Conservation (phyloP, 2,113 vertebrate genomes). For the Circaetus gallicus region DNA sequence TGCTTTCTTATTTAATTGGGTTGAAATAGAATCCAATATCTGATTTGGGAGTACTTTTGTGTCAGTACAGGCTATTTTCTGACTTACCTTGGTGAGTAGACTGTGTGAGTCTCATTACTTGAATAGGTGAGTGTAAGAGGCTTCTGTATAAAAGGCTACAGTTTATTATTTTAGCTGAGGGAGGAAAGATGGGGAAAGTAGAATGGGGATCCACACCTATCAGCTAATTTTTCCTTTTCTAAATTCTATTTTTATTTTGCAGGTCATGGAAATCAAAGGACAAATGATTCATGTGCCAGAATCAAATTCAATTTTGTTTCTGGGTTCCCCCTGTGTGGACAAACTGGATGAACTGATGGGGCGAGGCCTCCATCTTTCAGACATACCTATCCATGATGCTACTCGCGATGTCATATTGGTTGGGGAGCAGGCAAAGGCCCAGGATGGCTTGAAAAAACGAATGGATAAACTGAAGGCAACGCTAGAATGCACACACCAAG, state of each 20-base stretch:
- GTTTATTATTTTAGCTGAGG: not conserved
- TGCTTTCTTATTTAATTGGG: not conserved
- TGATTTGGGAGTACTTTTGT: not conserved
- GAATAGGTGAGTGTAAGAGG: not conserved
- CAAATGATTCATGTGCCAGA: slow-evolving; percentile 98
- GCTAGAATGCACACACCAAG: slow-evolving; percentile 90
- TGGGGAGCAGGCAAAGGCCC: slow-evolving; percentile 96
- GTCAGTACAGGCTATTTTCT: not conserved
- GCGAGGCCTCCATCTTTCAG: slow-evolving; percentile 91
- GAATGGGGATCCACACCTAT: not conserved
- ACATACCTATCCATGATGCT: slow-evolving; percentile 97
- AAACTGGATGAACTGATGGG: slow-evolving; percentile 98
- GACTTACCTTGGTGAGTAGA: not conserved
- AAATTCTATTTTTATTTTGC: slow-evolving; percentile 38
- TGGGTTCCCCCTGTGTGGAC: slow-evolving; percentile 97
- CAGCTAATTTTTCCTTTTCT: not conserved
- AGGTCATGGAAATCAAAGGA: slow-evolving; percentile 99
- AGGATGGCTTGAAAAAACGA: slow-evolving; percentile 95
- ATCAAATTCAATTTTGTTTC: slow-evolving; percentile 90
- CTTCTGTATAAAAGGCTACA: not conserved
- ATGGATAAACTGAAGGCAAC: slow-evolving; percentile 99
- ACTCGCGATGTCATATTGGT: slow-evolving; percentile 96
- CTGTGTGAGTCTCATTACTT: not conserved
- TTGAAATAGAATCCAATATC: not conserved
- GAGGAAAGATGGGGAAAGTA: not conserved